Evolutionary conservation across 2,113 vertebrate genomes (phyloP).

Genomic region (Pachycephala philippinensis): DNA sequence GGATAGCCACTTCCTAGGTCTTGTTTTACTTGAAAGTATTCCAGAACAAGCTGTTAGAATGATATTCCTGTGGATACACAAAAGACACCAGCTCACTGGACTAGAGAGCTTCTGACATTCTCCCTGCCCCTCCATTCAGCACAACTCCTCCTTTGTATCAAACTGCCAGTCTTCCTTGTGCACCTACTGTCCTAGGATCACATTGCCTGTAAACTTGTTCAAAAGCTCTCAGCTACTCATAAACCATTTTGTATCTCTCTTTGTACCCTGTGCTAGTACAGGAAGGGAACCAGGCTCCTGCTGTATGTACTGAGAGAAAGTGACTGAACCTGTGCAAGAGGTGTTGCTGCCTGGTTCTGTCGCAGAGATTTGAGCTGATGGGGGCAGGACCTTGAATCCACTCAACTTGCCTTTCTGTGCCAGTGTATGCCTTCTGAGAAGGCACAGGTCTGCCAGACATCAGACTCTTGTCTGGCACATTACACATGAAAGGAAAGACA

Average conservation of each 20-base stretch:
- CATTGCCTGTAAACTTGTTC: neutral
- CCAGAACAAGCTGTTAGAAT: neutral
- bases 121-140: neutral
- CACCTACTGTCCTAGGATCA: neutral
- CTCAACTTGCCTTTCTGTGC: neutral
- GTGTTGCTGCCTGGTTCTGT: neutral
- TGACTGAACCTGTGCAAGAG: neutral
- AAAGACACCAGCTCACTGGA: neutral
- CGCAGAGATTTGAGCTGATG: neutral
- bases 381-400: neutral
- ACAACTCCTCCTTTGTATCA: neutral
- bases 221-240: neutral
- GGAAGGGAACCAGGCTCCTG: neutral
- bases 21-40: neutral
- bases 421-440: neutral
- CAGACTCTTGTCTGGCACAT: neutral
- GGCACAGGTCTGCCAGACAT: neutral
- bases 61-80: neutral
- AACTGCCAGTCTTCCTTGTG: neutral
- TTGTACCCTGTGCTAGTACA: neutral
- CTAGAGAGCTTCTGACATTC: neutral
- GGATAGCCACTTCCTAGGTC: neutral
- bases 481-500: neutral
- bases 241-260: neutral
- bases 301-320: neutral